Evolutionary conservation across 2,888 invertebrate genomes (phyloP).

Genomic region (Standfussiana lucernea): DNA sequence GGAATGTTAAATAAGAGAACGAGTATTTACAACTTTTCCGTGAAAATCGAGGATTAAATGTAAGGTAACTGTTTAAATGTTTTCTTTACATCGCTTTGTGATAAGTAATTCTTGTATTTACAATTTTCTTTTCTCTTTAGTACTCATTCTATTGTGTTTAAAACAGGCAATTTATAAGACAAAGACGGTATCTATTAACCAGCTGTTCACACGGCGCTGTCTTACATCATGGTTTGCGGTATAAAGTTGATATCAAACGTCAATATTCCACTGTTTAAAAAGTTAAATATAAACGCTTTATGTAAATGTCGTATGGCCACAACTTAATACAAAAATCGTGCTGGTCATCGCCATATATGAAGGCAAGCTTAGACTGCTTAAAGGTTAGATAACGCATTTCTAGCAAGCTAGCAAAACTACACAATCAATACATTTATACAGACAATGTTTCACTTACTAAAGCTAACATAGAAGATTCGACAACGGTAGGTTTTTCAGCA

Average conservation of each 20-base stretch:
- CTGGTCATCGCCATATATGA: not conserved
- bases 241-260: too few relatives aligned
- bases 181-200: not conserved
- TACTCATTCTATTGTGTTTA: not conserved
- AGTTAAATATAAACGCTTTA: too few relatives aligned
- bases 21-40: slow-evolving; percentile 21
- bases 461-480: not conserved
- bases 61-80: slow-evolving; percentile 14
- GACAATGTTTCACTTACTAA: not conserved
- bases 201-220: not conserved
- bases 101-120: not conserved
- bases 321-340: not conserved
- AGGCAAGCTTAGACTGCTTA: not conserved
- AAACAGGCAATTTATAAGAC: not conserved
- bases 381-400: not conserved
- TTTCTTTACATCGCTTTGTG: not conserved
- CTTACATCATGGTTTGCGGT: not conserved
- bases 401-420: not conserved
- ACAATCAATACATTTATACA: not conserved
- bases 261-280: not conserved
- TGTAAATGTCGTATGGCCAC: not conserved
- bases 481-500: not conserved
- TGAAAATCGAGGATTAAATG: slow-evolving; percentile 11
- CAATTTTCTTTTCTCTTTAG: not conserved
- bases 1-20: slow-evolving; percentile 33